Evolutionary conservation across 1,140 invertebrate genomes (phyloP).

Genomic region (Conus ventricosus): DNA sequence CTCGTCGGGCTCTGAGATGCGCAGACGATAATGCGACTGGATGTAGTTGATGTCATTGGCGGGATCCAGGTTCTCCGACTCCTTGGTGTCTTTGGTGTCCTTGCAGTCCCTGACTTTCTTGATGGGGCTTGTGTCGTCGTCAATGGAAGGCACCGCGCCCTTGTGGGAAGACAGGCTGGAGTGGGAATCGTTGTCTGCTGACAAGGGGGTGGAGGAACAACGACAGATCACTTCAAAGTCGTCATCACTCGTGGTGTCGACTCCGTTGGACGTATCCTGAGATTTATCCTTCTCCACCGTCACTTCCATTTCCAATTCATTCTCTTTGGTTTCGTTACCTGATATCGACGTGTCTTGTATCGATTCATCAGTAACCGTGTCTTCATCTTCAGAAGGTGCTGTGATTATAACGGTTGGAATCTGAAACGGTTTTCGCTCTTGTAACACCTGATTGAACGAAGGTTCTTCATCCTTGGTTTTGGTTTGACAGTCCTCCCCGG

Average conservation of each 20-base stretch:
- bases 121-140: conserved; percentile 33
- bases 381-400: conserved; percentile 26
- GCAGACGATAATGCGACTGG: conserved; percentile 6
- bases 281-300: not conserved
- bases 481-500: not conserved
- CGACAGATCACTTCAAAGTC: conserved; percentile 47
- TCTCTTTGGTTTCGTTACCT: not conserved
- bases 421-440: not conserved
- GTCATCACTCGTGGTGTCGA: conserved; percentile 33
- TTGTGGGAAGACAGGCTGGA: conserved; percentile 19
- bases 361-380: not conserved
- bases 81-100: not conserved
- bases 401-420: conserved; percentile 36
- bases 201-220: conserved; percentile 43
- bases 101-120: not conserved
- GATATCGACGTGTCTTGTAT: not conserved
- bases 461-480: not conserved
- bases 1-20: not conserved
- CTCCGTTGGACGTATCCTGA: not conserved
- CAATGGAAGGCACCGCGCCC: conserved; percentile 26
- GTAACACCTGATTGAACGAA: not conserved
- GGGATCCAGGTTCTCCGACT: not conserved
- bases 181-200: not conserved
- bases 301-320: not conserved
- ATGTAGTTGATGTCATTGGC: conserved; percentile 9